phyloP scores from a whole-genome alignment of 2,888 invertebrate genomes.

The Sipha maydis region DNA sequence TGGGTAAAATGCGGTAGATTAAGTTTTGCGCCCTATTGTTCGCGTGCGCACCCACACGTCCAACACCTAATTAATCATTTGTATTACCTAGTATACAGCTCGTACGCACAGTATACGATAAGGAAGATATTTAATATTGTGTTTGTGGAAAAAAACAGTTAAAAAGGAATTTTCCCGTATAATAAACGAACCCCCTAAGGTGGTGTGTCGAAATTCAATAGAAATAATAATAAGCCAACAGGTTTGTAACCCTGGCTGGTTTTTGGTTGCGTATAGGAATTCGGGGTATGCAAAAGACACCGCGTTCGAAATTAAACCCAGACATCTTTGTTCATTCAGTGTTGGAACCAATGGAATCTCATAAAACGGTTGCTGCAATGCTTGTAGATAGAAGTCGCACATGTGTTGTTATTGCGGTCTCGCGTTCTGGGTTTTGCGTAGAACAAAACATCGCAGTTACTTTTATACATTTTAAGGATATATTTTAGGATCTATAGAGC shows the following conservation, averaged over 20 bases:
- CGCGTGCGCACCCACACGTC: slow-evolving; percentile 8
- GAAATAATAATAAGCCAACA: neutral
- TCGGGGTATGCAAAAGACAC: slow-evolving; percentile 25
- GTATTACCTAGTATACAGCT: neutral
- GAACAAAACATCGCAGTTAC: neutral
- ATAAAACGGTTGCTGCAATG: neutral
- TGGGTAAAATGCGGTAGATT: slow-evolving; percentile 50
- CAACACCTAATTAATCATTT: slow-evolving; percentile 34
- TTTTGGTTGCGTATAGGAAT: slow-evolving; percentile 33
- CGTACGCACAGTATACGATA: slow-evolving; percentile 2
- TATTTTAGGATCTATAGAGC: neutral
- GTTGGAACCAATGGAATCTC: slow-evolving; percentile 16
- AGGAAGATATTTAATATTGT: neutral
- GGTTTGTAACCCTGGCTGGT: slow-evolving; percentile 16
- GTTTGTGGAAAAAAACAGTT: neutral
- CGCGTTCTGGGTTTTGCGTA: neutral
- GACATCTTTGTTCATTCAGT: slow-evolving; percentile 13
- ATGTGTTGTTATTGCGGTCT: neutral
- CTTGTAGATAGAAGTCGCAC: neutral
- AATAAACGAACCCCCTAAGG: neutral
- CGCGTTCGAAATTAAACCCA: slow-evolving; percentile 33
- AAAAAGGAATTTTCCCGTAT: slow-evolving; percentile 11
- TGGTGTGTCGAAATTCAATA: slow-evolving; percentile 19
- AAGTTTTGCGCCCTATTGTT: slow-evolving; percentile 31
- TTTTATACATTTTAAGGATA: neutral